phyloP scores from a whole-genome alignment of 2,888 invertebrate species.

The Epinotia bilunana region DNA sequence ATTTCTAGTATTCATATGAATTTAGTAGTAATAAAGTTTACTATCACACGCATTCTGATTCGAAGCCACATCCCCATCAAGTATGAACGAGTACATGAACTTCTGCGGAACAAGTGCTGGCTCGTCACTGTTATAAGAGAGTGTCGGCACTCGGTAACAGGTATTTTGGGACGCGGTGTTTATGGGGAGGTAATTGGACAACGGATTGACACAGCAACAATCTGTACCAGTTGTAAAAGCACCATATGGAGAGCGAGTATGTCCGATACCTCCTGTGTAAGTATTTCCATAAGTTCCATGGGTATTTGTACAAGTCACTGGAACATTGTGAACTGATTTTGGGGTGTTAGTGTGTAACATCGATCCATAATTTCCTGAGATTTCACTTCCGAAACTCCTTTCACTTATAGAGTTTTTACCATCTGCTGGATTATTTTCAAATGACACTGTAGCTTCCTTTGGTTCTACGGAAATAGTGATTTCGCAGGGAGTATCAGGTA shows the following conservation, averaged over 20 bases:
- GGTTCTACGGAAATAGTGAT: background rate
- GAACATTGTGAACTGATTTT: conserved; percentile 1
- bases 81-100: conserved; percentile 36
- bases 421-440: background rate
- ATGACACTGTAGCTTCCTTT: background rate
- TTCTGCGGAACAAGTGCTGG: conserved; percentile 35
- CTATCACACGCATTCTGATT: conserved; percentile 18
- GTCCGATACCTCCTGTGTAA: background rate
- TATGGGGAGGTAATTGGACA: conserved; percentile 50
- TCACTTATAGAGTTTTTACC: background rate
- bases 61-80: conserved; percentile 34
- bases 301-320: background rate
- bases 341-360: conserved; percentile 8
- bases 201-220: conserved; percentile 44
- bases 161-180: conserved; percentile 50
- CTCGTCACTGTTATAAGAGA: conserved; percentile 14
- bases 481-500: background rate
- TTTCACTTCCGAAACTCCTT: background rate
- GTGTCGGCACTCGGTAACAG: conserved; percentile 26
- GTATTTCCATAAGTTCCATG: background rate
- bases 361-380: background rate
- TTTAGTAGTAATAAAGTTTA: conserved; percentile 19
- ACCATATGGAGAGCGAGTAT: conserved; percentile 2
- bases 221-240: background rate
- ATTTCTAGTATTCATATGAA: background rate